Evolutionary conservation across 2,888 invertebrate species (phyloP), one percentile per base, ranked within the genome.

Genomic region (Desoria tigrina): DNA sequence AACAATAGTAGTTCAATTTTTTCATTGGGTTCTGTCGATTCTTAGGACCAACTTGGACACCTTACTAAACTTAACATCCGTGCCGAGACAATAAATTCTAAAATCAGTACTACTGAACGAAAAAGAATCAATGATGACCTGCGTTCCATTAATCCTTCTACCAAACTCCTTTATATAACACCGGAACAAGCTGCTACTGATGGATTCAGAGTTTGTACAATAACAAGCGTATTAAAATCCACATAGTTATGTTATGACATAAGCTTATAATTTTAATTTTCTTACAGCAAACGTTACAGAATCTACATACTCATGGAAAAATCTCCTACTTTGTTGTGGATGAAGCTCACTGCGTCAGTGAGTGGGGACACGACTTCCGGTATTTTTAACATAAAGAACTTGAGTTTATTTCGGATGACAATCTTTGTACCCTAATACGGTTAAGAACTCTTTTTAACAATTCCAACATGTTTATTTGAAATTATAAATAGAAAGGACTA

Each of bases 281-380:
- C n/a, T n/a, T n/a, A n/a, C n/a, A n/a, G n/a, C n/a, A n/a, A n/a
- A n/a, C n/a, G n/a, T n/a, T n/a, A n/a, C n/a, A n/a, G n/a, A n/a
- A n/a, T n/a, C n/a, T n/a, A n/a, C 82, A 87, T 62, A 88, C 88
- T 77, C 86, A 87, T 77, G 86, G 89, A 62, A 88, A 92, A 78
- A 81, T 99, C 3, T 89, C 90, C 0, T 94, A 92, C 80, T 87
- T 99, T 77, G 89, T 96, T 24, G 90, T 99, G 14, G 99, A 99
- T 81, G 99, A 99, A 83, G 96, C 95, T 1, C 96, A 96, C 81
- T 96, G 96, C 82, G 94, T 99, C 0, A 95, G 94, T 77, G 91
- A 98, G 78, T 99, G 98, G 37, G 57, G 57, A 42, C 57, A 57
- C 81, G 97, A 98, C 81, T 99, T 99, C 80, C 84, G 51, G 51